Evolutionary conservation across 1,140 invertebrate species (phyloP).

Genomic region (Heterodera schachtii): DNA sequence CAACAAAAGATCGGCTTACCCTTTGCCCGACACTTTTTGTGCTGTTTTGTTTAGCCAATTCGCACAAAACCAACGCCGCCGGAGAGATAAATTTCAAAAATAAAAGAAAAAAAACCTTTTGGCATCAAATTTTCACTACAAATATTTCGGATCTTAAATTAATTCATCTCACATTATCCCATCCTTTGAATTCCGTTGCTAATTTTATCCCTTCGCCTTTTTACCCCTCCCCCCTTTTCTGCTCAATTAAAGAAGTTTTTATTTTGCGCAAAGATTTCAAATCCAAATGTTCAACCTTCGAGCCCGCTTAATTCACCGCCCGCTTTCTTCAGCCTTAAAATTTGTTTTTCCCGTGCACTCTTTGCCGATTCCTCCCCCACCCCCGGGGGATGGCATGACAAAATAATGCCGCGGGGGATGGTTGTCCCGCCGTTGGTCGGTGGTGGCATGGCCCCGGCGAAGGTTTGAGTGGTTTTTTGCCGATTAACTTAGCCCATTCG

Average conservation of each 20-base stretch:
- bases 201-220: background rate
- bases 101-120: background rate
- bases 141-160: background rate
- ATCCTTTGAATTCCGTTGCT: background rate
- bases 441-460: background rate
- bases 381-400: background rate
- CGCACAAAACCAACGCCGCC: background rate
- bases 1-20: background rate
- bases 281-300: too few species aligned
- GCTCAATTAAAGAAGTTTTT: too few species aligned
- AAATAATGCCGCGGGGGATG: background rate
- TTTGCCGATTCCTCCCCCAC: too few species aligned
- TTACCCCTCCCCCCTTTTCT: too few species aligned
- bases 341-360: too few species aligned
- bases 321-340: too few species aligned
- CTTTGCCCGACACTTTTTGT: background rate
- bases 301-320: too few species aligned
- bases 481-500: background rate
- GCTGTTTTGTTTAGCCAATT: background rate
- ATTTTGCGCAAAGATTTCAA: too few species aligned
- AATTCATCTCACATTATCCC: too few species aligned
- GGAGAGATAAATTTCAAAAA: background rate
- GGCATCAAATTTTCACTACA: background rate
- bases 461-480: conserved; percentile 2
- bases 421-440: too few species aligned